Evolutionary conservation across 2,888 invertebrate species (phyloP).

Genomic region (Omphaloscelis lunosa): DNA sequence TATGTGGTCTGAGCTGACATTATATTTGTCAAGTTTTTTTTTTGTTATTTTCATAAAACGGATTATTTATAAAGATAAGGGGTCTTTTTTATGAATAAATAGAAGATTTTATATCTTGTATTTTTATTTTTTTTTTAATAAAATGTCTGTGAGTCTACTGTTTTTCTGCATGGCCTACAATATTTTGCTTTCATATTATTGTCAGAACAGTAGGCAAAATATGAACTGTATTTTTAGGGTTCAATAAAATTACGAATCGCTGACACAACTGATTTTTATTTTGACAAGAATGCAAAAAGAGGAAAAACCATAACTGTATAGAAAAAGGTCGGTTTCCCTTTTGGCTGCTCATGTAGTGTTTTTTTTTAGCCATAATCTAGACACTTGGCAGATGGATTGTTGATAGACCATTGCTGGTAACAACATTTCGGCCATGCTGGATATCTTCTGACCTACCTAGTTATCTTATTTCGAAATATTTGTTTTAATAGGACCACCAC

Average conservation of each 20-base stretch:
- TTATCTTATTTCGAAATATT: no score
- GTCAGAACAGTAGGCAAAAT: background rate
- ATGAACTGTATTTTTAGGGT: background rate
- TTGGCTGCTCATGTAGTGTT: no score
- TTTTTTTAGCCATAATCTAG: no score
- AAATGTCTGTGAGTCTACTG: background rate
- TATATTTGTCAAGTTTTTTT: background rate
- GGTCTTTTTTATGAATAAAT: background rate
- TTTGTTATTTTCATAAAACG: background rate
- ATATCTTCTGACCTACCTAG: background rate
- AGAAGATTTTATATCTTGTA: background rate
- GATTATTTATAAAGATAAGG: background rate
- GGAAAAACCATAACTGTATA: background rate
- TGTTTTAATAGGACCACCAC: no score
- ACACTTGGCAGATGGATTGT: background rate
- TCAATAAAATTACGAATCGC: background rate
- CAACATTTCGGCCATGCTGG: background rate
- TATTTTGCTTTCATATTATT: background rate
- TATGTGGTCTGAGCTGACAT: constrained; percentile 43
- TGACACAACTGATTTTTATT: background rate
- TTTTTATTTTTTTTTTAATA: background rate
- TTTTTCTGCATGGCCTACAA: background rate
- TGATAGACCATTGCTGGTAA: background rate
- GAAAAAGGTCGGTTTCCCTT: no score
- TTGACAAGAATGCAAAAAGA: no score